Conservation (phyloP, 2,113 vertebrate genomes). For the Ardeotis arabs region DNA sequence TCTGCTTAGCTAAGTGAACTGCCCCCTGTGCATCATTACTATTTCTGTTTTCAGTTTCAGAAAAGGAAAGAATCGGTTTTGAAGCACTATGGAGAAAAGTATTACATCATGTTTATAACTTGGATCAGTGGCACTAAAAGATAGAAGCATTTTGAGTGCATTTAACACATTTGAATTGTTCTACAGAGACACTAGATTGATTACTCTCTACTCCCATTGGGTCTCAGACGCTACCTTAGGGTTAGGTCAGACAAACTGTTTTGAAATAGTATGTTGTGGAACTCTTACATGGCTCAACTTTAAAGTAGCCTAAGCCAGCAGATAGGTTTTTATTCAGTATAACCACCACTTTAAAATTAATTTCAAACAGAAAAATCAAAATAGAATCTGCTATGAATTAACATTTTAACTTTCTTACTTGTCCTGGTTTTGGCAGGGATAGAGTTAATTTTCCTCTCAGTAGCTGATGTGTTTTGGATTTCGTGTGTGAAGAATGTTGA, state of each 20-base stretch:
- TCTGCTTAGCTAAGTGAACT: background rate
- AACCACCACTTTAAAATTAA: background rate
- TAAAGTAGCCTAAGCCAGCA: background rate
- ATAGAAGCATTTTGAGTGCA: background rate
- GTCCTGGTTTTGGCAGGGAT: too few relatives aligned
- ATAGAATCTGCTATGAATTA: background rate
- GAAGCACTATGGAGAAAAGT: background rate
- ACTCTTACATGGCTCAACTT: background rate
- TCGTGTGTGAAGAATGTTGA: too few relatives aligned
- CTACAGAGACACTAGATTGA: background rate
- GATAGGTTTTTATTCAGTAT: background rate
- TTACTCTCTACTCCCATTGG: fast-evolving
- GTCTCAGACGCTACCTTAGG: background rate
- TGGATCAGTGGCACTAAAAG: background rate
- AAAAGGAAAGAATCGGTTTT: background rate
- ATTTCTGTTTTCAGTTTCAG: background rate
- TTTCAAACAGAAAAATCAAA: background rate
- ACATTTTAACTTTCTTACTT: background rate
- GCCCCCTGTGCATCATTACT: background rate
- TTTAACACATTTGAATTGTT: background rate
- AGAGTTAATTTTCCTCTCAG: too few relatives aligned
- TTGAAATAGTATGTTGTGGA: background rate
- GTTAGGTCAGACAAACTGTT: background rate
- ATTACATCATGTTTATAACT: background rate
- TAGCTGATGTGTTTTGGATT: too few relatives aligned